These are phyloP conservation scores for Caenorhabditis macrosperma DNA, from an alignment of 2,888 invertebrate species.

Conservation along the genomic window DNA sequence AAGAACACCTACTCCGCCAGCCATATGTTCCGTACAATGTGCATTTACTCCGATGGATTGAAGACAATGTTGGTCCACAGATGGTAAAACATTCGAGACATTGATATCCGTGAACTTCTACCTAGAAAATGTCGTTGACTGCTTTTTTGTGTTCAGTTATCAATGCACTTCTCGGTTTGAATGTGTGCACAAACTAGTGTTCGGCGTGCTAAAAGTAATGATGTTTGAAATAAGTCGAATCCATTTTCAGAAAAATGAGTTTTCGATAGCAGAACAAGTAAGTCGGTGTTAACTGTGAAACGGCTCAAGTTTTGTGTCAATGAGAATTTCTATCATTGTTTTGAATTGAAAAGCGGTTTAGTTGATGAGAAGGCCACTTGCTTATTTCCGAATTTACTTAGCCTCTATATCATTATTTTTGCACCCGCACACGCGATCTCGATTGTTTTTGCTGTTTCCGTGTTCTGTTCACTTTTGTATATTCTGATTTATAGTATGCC, in stretches of 20 bases:
- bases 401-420: constrained; percentile 37
- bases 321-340: neutral
- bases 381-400: constrained; percentile 29
- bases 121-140: constrained; percentile 26
- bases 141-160: constrained; percentile 11
- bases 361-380: neutral
- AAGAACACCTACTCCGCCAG: constrained; percentile 77
- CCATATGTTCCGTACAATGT: constrained; percentile 80
- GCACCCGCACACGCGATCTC: constrained; percentile 41
- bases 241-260: constrained; percentile 60
- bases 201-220: constrained; percentile 14
- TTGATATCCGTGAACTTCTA: constrained; percentile 12
- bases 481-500: constrained; percentile 69
- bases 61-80: constrained; percentile 75
- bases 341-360: neutral
- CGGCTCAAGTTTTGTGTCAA: constrained; percentile 37
- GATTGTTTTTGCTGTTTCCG: constrained; percentile 48
- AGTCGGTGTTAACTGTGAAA: constrained; percentile 16
- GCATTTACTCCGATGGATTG: constrained; percentile 80
- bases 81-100: constrained; percentile 61
- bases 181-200: constrained; percentile 44
- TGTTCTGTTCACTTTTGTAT: neutral
- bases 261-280: constrained; percentile 59
- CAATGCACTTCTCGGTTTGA: constrained; percentile 19
- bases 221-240: neutral